Percentiles rank a stretch among this genome's conserved stretches.
Evolutionary conservation across 2,888 invertebrate species (phyloP).

Genomic region (Nemapogon koenigi): DNA sequence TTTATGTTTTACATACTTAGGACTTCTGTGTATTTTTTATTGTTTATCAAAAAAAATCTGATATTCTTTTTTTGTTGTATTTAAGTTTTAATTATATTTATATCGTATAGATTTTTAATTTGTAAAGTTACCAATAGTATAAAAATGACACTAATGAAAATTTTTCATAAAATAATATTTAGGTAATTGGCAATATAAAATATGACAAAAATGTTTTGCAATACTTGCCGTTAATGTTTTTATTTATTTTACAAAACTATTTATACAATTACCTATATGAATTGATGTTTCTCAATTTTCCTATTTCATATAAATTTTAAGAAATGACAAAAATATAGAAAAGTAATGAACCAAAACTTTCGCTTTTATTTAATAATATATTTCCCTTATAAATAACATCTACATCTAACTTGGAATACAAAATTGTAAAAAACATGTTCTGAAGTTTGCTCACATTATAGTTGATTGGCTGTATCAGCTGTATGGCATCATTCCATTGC

Average conservation of each 20-base stretch:
- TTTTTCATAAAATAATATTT: slow-evolving; percentile 19
- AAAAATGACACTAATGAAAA: slow-evolving; percentile 26
- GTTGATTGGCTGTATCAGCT: too few species aligned
- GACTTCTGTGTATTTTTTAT: slow-evolving; percentile 18
- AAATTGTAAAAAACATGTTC: too few species aligned
- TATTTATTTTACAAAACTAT: slow-evolving; percentile 48
- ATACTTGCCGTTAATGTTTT: slow-evolving; percentile 43
- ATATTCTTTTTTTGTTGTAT: slow-evolving; percentile 28
- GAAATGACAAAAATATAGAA: slow-evolving; percentile 42
- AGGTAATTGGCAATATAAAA: slow-evolving; percentile 20
- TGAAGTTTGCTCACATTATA: too few species aligned
- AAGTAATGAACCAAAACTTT: slow-evolving; percentile 32
- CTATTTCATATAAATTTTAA: slow-evolving; percentile 46
- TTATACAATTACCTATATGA: slow-evolving; percentile 46
- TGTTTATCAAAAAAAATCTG: slow-evolving; percentile 12
- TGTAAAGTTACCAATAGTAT: slow-evolving; percentile 58
- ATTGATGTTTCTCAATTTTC: slow-evolving; percentile 27
- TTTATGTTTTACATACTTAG: slow-evolving; percentile 7
- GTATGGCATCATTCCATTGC: too few species aligned
- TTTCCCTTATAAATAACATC: too few species aligned
- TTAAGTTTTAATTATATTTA: slow-evolving; percentile 49
- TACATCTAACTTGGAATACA: too few species aligned
- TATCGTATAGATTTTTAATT: slow-evolving; percentile 49
- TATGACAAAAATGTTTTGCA: slow-evolving; percentile 13
- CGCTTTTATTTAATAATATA: slow-evolving; percentile 28